A percentile compares a stretch with the other conserved stretches of the same genome.
These are phyloP conservation scores for Caerostris darwini DNA, from an alignment of 1,140 invertebrate species.

Conservation along the genomic window DNA sequence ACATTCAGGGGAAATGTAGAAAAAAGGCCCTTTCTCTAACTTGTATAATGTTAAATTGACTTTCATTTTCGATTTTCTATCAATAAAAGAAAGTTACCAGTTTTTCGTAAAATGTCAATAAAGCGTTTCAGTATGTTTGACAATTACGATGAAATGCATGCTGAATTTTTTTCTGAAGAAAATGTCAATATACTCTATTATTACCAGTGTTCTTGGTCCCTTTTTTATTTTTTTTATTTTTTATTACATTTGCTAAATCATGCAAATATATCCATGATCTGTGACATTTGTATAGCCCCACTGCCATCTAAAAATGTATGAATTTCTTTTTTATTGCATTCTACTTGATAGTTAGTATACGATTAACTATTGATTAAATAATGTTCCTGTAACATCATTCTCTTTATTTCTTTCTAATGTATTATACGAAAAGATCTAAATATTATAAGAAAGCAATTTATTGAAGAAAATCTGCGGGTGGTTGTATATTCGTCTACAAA, in stretches of 20 bases:
- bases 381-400: neutral
- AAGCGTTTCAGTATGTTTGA: neutral
- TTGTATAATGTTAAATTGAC: constrained; percentile 3
- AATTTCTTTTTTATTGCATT: neutral
- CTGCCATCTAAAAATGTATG: neutral
- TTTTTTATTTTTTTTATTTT: neutral
- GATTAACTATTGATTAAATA: neutral
- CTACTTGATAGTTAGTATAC: neutral
- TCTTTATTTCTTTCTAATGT: neutral
- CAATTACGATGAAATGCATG: constrained; percentile 8
- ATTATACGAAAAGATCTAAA: neutral
- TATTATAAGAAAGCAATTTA: neutral
- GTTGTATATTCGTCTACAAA: neutral
- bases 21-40: neutral
- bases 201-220: neutral
- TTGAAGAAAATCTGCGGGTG: neutral
- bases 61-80: neutral
- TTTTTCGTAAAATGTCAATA: neutral
- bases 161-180: neutral
- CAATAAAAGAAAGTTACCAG: neutral
- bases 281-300: neutral
- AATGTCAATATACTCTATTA: constrained; percentile 2
- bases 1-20: too few relatives aligned
- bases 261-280: neutral
- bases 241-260: neutral